These are phyloP conservation scores for Scomber japonicus DNA, from an alignment of 2,113 vertebrate species.

Conservation along the genomic window DNA sequence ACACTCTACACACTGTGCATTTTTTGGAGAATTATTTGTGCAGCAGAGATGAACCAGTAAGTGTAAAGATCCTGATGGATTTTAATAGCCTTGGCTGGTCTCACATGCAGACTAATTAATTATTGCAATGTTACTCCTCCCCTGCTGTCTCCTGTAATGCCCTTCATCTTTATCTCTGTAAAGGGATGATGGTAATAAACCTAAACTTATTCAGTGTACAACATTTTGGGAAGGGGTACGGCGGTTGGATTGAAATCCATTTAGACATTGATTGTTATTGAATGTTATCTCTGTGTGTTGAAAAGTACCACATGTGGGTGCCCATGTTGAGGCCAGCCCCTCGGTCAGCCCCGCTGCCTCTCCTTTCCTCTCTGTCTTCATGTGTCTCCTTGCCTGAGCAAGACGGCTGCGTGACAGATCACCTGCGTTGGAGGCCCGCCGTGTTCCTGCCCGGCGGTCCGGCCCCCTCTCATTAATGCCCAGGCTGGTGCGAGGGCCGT, in stretches of 20 bases:
- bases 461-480: slow-evolving; percentile 88
- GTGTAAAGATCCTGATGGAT: slow-evolving; percentile 58
- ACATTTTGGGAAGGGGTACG: slow-evolving; percentile 10
- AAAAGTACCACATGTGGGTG: slow-evolving; percentile 41
- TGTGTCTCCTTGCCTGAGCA: slow-evolving; percentile 70
- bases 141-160: slow-evolving; percentile 48
- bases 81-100: slow-evolving; percentile 63
- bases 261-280: not conserved
- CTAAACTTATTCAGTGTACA: slow-evolving; percentile 1
- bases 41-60: slow-evolving; percentile 49
- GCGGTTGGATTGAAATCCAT: not conserved
- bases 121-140: slow-evolving; percentile 49
- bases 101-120: slow-evolving; percentile 67
- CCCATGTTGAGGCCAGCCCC: slow-evolving; percentile 45
- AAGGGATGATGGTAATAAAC: slow-evolving; percentile 45
- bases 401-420: slow-evolving; percentile 84
- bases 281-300: slow-evolving; percentile 29
- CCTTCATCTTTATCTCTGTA: slow-evolving; percentile 57
- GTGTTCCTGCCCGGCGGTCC: slow-evolving; percentile 85
- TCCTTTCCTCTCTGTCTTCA: slow-evolving; percentile 66
- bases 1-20: not conserved
- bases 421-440: slow-evolving; percentile 78
- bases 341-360: slow-evolving; percentile 49
- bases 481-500: slow-evolving; percentile 81
- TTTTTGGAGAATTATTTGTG: slow-evolving; percentile 29